Percentiles rank a stretch among this genome's conserved stretches.
phyloP scores from a whole-genome alignment of 2,113 vertebrate genomes.

The Pyrgilauda ruficollis region DNA sequence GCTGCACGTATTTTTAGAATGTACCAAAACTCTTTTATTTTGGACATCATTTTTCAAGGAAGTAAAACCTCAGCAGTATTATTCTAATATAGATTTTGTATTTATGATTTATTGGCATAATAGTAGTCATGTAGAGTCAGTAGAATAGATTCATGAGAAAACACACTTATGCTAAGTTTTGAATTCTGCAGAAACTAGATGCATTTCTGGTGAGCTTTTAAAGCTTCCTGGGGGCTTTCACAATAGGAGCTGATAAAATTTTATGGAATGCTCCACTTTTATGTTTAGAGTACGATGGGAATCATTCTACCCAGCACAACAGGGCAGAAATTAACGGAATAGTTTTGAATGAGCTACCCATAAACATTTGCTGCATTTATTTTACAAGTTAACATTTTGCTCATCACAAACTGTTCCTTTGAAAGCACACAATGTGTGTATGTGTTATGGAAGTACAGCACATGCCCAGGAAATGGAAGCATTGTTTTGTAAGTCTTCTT shows the following conservation, averaged over 20 bases:
- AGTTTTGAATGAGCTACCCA: conserved; percentile 33
- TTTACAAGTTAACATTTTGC: conserved; percentile 6
- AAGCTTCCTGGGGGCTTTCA: conserved; percentile 32
- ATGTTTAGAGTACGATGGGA: neutral
- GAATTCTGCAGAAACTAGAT: neutral
- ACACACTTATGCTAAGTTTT: neutral
- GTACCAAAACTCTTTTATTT: neutral
- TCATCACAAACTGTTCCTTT: neutral
- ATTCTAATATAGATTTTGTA: neutral
- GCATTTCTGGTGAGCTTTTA: conserved; percentile 30
- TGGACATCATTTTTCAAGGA: neutral
- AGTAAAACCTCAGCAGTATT: neutral
- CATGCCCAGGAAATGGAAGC: neutral
- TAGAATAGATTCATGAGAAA: neutral
- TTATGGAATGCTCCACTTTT: conserved; percentile 43
- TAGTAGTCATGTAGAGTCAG: neutral
- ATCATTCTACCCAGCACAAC: neutral
- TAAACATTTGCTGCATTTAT: conserved; percentile 47
- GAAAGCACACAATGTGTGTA: neutral
- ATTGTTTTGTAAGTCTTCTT: neutral
- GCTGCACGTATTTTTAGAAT: neutral
- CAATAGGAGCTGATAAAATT: conserved; percentile 47
- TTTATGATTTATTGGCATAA: neutral
- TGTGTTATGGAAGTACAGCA: neutral
- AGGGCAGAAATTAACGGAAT: conserved; percentile 41